Conservation (phyloP, 2,113 vertebrate genomes). For the Podarcis muralis region DNA sequence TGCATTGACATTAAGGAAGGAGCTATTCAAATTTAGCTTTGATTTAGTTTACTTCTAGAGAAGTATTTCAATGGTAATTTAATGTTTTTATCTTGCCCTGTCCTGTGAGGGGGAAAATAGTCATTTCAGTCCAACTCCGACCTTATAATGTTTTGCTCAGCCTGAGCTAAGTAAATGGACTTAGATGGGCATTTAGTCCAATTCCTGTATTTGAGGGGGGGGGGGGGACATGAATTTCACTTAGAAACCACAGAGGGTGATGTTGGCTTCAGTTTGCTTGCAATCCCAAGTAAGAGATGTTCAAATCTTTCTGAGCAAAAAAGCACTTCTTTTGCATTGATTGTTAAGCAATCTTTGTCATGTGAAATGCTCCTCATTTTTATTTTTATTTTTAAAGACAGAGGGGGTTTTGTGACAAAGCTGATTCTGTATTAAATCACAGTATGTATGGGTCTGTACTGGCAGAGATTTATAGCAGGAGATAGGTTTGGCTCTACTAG, state of each 20-base stretch:
- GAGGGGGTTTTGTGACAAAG: neutral
- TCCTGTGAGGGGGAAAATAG: neutral
- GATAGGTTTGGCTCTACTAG: too few relatives aligned
- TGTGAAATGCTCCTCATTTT: neutral
- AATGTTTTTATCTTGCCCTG: neutral
- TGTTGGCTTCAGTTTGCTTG: neutral
- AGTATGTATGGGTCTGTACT: neutral
- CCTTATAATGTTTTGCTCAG: constrained; percentile 21
- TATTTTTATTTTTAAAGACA: neutral
- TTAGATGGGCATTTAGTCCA: neutral
- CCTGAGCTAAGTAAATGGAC: neutral
- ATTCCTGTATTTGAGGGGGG: neutral
- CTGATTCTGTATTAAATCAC: neutral
- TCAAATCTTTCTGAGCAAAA: constrained; percentile 5
- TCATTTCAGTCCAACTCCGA: neutral
- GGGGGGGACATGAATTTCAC: constrained; percentile 13
- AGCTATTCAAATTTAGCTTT: constrained; percentile 3
- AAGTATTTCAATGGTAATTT: neutral
- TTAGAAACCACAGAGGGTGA: constrained; percentile 1
- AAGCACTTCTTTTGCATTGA: neutral
- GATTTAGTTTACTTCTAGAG: constrained; percentile 33
- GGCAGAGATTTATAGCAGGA: neutral
- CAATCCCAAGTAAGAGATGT: neutral
- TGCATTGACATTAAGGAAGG: constrained; percentile 21
- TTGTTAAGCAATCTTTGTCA: neutral